These are phyloP conservation scores for Hyposoter didymator DNA, from an alignment of 2,888 invertebrate genomes.

Conservation along the genomic window DNA sequence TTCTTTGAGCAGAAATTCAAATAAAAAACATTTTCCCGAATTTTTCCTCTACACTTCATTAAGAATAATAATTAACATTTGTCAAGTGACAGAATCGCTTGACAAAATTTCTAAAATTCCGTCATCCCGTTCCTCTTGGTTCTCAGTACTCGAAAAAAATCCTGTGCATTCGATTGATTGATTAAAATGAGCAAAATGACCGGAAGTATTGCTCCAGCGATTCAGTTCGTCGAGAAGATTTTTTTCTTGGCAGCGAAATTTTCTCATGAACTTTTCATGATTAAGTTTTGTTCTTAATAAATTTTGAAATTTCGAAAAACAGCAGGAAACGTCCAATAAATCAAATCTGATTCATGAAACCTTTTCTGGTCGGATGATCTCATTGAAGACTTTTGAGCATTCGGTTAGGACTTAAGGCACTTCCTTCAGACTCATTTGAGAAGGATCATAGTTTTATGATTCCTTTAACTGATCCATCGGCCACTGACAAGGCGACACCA, in stretches of 20 bases:
- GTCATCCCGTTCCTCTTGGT: neutral
- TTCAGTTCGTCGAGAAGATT: neutral
- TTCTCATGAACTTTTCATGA: too few species aligned
- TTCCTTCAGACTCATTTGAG: neutral
- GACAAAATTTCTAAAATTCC: neutral
- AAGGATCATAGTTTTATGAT: neutral
- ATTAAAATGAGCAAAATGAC: neutral
- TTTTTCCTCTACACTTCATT: too few species aligned
- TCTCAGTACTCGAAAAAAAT: neutral
- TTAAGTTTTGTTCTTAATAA: too few species aligned
- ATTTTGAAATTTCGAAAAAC: too few species aligned
- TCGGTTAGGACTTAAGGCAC: neutral
- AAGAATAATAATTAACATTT: too few species aligned
- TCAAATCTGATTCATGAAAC: neutral
- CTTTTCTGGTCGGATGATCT: neutral
- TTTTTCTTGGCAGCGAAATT: too few species aligned
- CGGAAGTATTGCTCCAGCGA: neutral
- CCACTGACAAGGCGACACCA: conserved; percentile 26
- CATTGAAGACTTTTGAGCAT: neutral
- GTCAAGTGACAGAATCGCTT: neutral
- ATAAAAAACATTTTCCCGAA: neutral
- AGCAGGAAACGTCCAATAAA: neutral
- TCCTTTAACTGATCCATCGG: neutral
- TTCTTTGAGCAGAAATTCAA: neutral
- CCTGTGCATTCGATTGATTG: neutral